Conservation (phyloP, 30 jellyfish, hydroid and myxozoan genomes). For the Aurelia sp. region DNA sequence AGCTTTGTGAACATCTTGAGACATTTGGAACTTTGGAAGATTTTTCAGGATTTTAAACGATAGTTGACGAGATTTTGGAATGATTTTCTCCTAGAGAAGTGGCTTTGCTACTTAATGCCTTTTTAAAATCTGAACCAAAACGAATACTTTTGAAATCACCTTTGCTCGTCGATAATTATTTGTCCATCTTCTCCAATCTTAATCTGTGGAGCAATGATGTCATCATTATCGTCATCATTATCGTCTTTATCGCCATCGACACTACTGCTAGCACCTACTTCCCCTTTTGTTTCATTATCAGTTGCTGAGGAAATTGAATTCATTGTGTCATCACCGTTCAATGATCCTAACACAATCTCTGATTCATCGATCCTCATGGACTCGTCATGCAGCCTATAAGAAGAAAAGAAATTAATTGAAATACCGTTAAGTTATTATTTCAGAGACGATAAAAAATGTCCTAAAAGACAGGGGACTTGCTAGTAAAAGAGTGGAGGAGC, state of each 20-base stretch:
- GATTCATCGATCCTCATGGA: neutral
- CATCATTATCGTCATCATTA: constrained; percentile 45
- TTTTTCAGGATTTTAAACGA: no score
- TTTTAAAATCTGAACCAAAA: no score
- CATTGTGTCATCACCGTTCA: constrained; percentile 11
- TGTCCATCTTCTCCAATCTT: constrained; percentile 89
- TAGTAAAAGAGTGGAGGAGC: no score
- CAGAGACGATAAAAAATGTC: no score
- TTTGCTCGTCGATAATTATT: constrained; percentile 77
- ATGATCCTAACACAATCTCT: constrained; percentile 45
- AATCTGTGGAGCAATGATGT: constrained; percentile 89
- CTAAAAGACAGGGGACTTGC: no score
- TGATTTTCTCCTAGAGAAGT: no score
- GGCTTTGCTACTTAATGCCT: no score
- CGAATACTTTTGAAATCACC: constrained; percentile 43
- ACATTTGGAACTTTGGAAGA: no score
- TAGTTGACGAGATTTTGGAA: no score
- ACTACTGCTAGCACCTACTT: neutral
- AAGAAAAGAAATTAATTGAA: neutral
- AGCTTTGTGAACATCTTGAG: no score
- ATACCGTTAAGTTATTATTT: neutral
- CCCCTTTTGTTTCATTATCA: neutral
- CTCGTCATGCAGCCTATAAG: constrained; percentile 10
- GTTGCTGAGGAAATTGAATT: neutral
- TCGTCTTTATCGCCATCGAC: constrained; percentile 11